phyloP scores from a whole-genome alignment of 1,140 invertebrate species.

The Eueides isabella region DNA sequence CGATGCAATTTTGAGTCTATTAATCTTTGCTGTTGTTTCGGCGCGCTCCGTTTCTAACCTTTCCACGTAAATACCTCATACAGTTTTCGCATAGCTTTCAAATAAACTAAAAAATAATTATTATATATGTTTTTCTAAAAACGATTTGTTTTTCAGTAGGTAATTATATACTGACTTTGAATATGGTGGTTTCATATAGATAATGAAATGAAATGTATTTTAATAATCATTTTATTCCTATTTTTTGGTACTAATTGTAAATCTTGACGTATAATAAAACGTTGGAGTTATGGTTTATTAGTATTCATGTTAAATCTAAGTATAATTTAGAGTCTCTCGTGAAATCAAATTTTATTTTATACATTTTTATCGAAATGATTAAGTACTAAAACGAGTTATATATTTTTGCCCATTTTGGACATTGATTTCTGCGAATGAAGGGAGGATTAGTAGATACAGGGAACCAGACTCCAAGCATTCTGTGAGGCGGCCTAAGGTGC shows the following conservation, averaged over 20 bases:
- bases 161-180: not conserved
- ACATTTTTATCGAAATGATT: no score
- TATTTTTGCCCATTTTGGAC: no score
- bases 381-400: no score
- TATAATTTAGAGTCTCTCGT: no score
- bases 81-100: not conserved
- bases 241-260: no score
- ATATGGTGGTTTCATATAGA: not conserved
- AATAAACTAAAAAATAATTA: no score
- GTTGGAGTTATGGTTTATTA: no score
- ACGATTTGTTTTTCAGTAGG: not conserved
- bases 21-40: conserved; percentile 73
- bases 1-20: conserved; percentile 76
- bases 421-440: no score
- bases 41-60: conserved; percentile 55
- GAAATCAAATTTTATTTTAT: no score
- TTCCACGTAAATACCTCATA: conserved; percentile 29
- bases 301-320: no score
- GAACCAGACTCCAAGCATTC: not conserved
- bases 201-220: not conserved
- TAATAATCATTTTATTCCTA: not conserved
- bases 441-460: no score
- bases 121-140: not conserved
- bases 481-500: not conserved
- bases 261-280: no score